Evolutionary conservation across 2,113 vertebrate species (phyloP), one percentile per base, ranked within the genome.

Genomic region (Pedionomus torquatus): DNA sequence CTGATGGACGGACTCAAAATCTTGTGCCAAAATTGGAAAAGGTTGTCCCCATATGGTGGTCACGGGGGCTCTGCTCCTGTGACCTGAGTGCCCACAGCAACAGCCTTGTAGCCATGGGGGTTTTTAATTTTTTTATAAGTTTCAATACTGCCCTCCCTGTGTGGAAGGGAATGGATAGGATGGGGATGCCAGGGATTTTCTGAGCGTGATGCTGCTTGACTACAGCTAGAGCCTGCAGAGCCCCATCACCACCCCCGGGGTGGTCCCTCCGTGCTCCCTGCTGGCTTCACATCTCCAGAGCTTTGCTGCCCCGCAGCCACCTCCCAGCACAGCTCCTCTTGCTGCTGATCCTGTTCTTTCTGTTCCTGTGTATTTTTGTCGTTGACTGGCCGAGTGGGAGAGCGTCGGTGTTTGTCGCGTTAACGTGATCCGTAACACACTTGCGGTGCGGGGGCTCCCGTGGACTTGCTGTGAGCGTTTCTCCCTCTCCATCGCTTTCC

Each of bases 31-130:
- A 69, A 51, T 37, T 17, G 30, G 66, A 19, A 71, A 51, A 66
- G 21, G 3, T 2, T 9, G 15, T 15, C 23, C 44, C 43, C 6
- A 0, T 11, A 12, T 9, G 3, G 1, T 30, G 17, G 5, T 9
- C 25, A 9, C 8, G 12, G 37, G 24, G 37, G 12, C 37, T 41
- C 37, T 31, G 5, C 70, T 55, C 58, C 51, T 35, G 2, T 9
- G 23, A 54, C 4, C 63, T 31, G 5, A 69, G 46, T 18, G 24
- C 49, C 48, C 48, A 12, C 16, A 89, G 68, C 58, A 74, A 12
- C 49, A 39, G 7, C 26, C 11, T 1, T 4, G 2, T 3, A 39
- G 28, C 37, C 28, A 2, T 1, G 13, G 14, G 4, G 19, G 0
- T n/a, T n/a, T n/a, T n/a, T 7, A 17, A 17, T 12, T 37, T 39